Evolutionary conservation across 2,113 vertebrate species (phyloP).

Genomic region (Coptodon rendalli): DNA sequence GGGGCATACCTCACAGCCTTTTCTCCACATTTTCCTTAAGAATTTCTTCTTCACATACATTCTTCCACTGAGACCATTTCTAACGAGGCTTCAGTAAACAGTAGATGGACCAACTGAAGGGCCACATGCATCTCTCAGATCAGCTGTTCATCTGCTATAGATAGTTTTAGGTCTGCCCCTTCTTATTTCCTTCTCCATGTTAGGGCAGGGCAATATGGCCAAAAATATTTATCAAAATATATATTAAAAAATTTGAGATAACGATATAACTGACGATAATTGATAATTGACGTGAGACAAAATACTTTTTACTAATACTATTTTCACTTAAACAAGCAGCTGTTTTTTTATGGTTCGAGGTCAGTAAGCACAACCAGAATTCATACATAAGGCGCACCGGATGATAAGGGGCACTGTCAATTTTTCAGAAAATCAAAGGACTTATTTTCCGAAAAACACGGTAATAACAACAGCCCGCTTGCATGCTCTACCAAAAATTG

Average conservation of each 20-base stretch:
- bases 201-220: background rate
- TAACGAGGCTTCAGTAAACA: background rate
- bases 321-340: background rate
- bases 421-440: background rate
- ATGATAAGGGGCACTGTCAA: background rate
- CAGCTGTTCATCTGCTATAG: background rate
- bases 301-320: background rate
- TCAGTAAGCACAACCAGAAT: background rate
- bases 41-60: background rate
- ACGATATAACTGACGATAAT: background rate
- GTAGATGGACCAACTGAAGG: background rate
- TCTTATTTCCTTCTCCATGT: background rate
- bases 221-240: background rate
- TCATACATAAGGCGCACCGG: background rate
- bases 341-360: background rate
- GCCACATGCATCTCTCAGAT: background rate
- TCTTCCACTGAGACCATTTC: background rate
- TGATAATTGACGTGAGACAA: background rate
- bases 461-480: background rate
- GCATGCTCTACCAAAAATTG: background rate
- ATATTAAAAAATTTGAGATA: rapidly evolving
- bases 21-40: background rate
- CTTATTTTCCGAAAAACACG: background rate
- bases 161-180: background rate
- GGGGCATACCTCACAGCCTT: background rate